Conservation (phyloP, 2,113 vertebrate genomes). For the Trogon melanurus region DNA sequence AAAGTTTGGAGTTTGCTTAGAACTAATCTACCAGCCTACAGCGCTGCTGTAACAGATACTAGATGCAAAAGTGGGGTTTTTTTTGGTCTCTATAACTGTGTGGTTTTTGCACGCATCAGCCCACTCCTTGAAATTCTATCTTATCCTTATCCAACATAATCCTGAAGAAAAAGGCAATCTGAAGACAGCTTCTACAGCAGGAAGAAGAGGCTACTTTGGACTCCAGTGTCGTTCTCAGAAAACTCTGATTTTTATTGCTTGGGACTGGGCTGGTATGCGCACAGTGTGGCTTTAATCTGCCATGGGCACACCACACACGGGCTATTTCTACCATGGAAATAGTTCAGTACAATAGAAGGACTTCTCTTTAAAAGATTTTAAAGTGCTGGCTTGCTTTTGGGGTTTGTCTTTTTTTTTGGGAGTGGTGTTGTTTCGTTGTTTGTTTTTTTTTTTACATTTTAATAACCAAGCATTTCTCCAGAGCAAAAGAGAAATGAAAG, state of each 20-base stretch:
- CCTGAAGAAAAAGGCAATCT: not conserved
- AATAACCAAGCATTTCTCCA: not conserved
- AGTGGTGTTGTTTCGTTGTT: not conserved
- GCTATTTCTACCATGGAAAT: not conserved
- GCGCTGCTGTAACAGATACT: not conserved
- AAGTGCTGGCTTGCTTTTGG: not conserved
- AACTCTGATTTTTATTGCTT: conserved; percentile 4
- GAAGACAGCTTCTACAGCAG: conserved; percentile 1
- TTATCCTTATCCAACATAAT: conserved; percentile 19
- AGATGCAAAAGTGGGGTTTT: not conserved
- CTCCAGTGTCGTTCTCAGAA: not conserved
- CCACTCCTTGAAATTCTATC: conserved; percentile 31
- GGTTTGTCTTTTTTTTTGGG: not conserved
- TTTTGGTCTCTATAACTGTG: not conserved
- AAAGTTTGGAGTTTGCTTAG: conserved; percentile 12
- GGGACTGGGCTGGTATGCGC: not conserved
- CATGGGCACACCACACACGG: not conserved
- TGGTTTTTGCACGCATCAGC: not conserved
- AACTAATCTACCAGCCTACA: not conserved
- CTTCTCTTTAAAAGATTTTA: not conserved
- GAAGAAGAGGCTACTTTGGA: conserved; percentile 13
- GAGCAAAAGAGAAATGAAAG: not conserved
- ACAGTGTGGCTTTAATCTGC: not conserved
- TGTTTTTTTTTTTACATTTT: not conserved
- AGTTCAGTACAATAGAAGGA: not conserved